These are phyloP conservation scores for Oscarella lobularis DNA, from an alignment of 37 sponge, comb jelly and placozoan species.

Conservation along the genomic window DNA sequence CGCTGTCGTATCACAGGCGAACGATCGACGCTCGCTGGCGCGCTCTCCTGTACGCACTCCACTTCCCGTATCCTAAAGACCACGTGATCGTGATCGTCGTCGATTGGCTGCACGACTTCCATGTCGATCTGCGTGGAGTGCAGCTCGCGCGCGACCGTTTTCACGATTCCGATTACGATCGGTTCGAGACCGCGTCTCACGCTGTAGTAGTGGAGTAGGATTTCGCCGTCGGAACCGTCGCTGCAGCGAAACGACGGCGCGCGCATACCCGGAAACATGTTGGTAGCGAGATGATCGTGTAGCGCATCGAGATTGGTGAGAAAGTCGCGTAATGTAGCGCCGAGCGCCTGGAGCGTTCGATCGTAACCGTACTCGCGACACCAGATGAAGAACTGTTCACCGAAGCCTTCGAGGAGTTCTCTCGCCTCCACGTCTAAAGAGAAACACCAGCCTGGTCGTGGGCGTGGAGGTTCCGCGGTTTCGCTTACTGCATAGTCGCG, in stretches of 20 bases:
- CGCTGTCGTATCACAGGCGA: neutral
- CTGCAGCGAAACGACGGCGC: slow-evolving; percentile 84
- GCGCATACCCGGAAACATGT: slow-evolving; percentile 69
- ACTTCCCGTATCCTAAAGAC: slow-evolving; percentile 35
- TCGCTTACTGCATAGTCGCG: slow-evolving; percentile 54
- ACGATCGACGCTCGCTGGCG: neutral
- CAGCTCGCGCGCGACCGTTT: slow-evolving; percentile 58
- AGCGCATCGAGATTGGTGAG: slow-evolving; percentile 76
- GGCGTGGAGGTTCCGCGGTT: neutral
- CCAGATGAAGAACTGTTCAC: slow-evolving; percentile 76
- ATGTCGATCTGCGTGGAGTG: slow-evolving; percentile 49
- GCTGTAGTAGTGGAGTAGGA: slow-evolving; percentile 71
- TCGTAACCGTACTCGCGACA: slow-evolving; percentile 81
- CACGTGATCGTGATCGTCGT: slow-evolving; percentile 21
- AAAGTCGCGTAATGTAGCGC: slow-evolving; percentile 67
- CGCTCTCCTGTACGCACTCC: neutral
- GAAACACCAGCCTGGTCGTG: neutral
- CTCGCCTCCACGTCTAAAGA: slow-evolving; percentile 38
- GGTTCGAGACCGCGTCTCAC: slow-evolving; percentile 40
- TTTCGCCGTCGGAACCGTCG: slow-evolving; percentile 26
- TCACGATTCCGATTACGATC: slow-evolving; percentile 75
- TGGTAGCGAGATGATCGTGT: slow-evolving; percentile 78
- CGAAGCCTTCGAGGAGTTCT: slow-evolving; percentile 71
- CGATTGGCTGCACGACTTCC: slow-evolving; percentile 15
- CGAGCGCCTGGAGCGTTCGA: slow-evolving; percentile 57